Base-by-base conservation (phyloP, 2,113 vertebrate species). In the Balaeniceps rex region DNA sequence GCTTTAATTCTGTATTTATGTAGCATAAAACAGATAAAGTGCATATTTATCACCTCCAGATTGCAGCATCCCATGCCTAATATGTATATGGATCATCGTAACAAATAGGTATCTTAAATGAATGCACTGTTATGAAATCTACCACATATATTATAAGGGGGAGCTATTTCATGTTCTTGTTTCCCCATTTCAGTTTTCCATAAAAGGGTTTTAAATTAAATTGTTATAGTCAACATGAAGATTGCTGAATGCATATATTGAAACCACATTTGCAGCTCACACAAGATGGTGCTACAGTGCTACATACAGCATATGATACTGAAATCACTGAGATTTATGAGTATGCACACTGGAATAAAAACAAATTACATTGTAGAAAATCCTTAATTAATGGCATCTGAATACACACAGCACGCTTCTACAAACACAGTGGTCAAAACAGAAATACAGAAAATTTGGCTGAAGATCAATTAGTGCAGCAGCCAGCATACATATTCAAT, bases 241-340 rank as follows among this genome's bases (percentile, higher is more conserved):
- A 55, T 13, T 22, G 5, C 29, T 76, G 46, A 94, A 76, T 70
- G 29, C 64, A 31, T 55, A 46, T 16, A 76, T 3, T 71, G 75
- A 89, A 95, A 94, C 7, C 12, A 92, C 86, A 46, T 80, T 66
- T 94, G 52, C 52, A 92, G 84, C 91, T 95, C 94, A 97, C 97
- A 97, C 97, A 96, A 97, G 97, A 97, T 96, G 95, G 96, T 96
- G 97, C 98, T 96, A 64, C 92, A 94, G 96, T 82, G 88, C 96
- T 95, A 78, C 71, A 83, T 13, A 94, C 52, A 70, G 83, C 44
- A 15, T 2, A 60, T 10, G 36, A 77, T 74, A 40, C 23, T 17
- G 36, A 79, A 63, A 44, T 83, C 25, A 88, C 3, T 72, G 55
- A 94, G 74, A 94, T 92, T 90, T 60, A n/a, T 78, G 51, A 93